Evolutionary conservation across 2,888 invertebrate genomes (phyloP), one percentile per base, ranked within the genome.

Genomic region (Chalcosyrphus nemorum): DNA sequence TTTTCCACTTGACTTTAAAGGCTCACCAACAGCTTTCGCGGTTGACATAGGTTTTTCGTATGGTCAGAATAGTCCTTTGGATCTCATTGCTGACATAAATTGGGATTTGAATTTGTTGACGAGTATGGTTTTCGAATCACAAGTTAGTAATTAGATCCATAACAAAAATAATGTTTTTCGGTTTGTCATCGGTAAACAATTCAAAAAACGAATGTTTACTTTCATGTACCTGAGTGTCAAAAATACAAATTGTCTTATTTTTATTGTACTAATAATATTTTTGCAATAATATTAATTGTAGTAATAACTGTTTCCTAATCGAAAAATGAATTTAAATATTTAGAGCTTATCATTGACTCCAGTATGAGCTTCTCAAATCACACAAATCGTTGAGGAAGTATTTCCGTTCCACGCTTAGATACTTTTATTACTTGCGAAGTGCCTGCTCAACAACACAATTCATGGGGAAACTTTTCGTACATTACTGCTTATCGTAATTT

Each of bases 21-120:
- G 5, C 27, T 4, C 27, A 27, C 27, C 27, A 27, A 27, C 2
- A 4, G 27, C 27, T 27, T 27, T 27, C 27, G 27, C 27, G 2
- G 27, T 4, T 52, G 0, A 52, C n/a, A 13, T 1, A n/a, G 27
- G 13, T 4, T 9, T 5, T 52, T 52, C 21, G 21, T 29, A 29
- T 7, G 29, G 29, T 29, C 29, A 29, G 7, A 29, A 9, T 21
- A 59, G 24, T 38, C n/a, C 41, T 21, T 41, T 41, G 19, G n/a
- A n/a, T n/a, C n/a, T n/a, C n/a, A n/a, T n/a, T n/a, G 57, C 38
- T 11, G 56, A 56, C 35, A 21, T 56, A 5, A 56, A 56, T 38
- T 35, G 57, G 35, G 35, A 57, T 11, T 19, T 57, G n/a, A 57
- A 35, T 19, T 57, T 35, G 4, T 38, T 57, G 35, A 57, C n/a